Percentiles rank a stretch among this genome's conserved stretches.
Evolutionary conservation across 2,113 vertebrate genomes (phyloP).

Genomic region (Amphilophus citrinellus): DNA sequence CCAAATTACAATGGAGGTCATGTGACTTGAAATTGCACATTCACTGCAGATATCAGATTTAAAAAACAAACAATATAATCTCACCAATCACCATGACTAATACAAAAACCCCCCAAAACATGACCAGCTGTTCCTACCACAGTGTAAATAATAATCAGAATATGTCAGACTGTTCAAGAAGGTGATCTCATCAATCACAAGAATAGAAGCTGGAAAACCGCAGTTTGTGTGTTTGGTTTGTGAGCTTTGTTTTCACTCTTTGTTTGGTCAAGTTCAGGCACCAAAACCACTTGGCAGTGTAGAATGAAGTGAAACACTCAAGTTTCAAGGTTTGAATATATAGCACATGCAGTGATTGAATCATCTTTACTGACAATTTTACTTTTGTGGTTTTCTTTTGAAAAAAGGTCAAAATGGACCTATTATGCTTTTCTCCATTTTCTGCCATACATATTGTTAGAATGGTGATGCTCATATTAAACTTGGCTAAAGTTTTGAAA

Average conservation of each 20-base stretch:
- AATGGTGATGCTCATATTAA: too few relatives aligned
- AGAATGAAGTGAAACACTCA: rapidly evolving
- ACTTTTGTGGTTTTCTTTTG: too few relatives aligned
- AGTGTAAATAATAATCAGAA: neutral
- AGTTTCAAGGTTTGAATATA: neutral
- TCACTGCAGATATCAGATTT: neutral
- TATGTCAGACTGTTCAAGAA: neutral
- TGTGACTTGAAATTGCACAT: neutral
- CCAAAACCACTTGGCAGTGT: neutral
- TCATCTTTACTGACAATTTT: too few relatives aligned
- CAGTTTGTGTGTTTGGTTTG: neutral
- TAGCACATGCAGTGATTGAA: neutral
- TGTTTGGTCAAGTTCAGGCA: neutral
- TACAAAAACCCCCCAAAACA: neutral
- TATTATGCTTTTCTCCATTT: neutral
- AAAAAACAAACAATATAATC: neutral
- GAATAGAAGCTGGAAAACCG: neutral
- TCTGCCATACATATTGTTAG: neutral
- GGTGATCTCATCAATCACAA: neutral
- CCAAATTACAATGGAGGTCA: neutral
- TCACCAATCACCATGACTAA: too few relatives aligned
- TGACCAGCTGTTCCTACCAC: neutral
- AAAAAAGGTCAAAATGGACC: neutral
- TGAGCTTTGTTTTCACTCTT: neutral
- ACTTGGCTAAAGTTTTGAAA: neutral